These are phyloP conservation scores for Myiothlypis coronata DNA, from an alignment of 2,797 vertebrate genomes.

Conservation along the genomic window DNA sequence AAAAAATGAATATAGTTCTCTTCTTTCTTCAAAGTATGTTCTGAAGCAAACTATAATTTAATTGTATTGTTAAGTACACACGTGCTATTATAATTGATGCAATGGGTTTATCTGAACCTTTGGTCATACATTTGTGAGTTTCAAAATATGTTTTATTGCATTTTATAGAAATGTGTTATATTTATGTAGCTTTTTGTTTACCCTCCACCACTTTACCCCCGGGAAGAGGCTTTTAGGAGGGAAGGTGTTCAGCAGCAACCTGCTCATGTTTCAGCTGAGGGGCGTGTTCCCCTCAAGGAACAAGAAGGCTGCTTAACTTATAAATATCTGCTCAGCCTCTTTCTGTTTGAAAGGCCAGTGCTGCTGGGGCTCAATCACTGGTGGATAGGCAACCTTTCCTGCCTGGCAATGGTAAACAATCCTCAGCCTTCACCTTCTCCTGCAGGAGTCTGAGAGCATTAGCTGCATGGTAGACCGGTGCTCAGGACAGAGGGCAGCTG, in stretches of 20 bases:
- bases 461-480: background rate
- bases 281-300: slow-evolving; percentile 40
- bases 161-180: background rate
- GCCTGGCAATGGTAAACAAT: slow-evolving; percentile 47
- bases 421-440: slow-evolving; percentile 32
- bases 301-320: slow-evolving; percentile 42
- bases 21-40: slow-evolving; percentile 35
- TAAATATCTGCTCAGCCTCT: slow-evolving; percentile 35
- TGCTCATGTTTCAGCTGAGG: background rate
- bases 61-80: background rate
- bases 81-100: background rate
- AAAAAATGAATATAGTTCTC: slow-evolving; percentile 43
- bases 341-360: slow-evolving; percentile 46
- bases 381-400: slow-evolving; percentile 63
- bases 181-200: background rate
- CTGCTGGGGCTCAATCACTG: slow-evolving; percentile 62
- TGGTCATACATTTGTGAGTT: background rate
- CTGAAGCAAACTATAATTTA: slow-evolving; percentile 26
- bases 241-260: background rate
- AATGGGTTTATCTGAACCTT: slow-evolving; percentile 25
- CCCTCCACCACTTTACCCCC: background rate
- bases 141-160: background rate
- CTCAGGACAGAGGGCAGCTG: background rate
- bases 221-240: background rate
- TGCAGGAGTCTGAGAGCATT: slow-evolving; percentile 12